Evolutionary conservation across 2,113 vertebrate genomes (phyloP).

Genomic region (Podarcis muralis): DNA sequence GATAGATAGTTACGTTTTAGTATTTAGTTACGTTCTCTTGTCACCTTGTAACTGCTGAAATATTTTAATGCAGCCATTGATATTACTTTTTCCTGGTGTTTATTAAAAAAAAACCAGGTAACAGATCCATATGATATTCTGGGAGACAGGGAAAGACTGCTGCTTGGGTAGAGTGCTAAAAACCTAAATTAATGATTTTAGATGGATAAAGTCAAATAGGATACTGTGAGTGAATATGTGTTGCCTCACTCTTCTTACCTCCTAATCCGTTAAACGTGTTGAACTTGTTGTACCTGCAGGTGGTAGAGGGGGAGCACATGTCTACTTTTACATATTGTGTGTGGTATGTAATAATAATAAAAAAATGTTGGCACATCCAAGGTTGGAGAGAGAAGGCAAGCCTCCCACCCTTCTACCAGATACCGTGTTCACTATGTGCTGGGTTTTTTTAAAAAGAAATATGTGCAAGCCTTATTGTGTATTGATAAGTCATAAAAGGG

Average conservation of each 20-base stretch:
- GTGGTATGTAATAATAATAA: too few species aligned
- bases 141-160: neutral
- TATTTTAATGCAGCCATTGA: neutral
- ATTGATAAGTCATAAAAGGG: too few species aligned
- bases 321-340: too few species aligned
- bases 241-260: neutral
- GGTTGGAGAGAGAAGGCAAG: neutral
- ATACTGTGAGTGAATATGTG: neutral
- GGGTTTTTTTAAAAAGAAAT: neutral
- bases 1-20: too few species aligned
- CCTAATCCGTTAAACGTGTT: neutral
- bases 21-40: too few species aligned
- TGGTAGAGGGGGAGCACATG: neutral
- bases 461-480: neutral
- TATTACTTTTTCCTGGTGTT: neutral
- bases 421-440: too few species aligned
- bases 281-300: neutral
- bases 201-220: neutral
- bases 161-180: neutral
- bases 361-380: neutral
- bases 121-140: neutral
- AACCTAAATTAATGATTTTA: neutral
- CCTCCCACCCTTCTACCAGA: too few species aligned
- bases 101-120: neutral
- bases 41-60: conserved; percentile 9